Percentiles rank a stretch among this genome's conserved stretches.
Evolutionary conservation across 1,140 invertebrate genomes (phyloP).

Genomic region (Ooceraea biroi): DNA sequence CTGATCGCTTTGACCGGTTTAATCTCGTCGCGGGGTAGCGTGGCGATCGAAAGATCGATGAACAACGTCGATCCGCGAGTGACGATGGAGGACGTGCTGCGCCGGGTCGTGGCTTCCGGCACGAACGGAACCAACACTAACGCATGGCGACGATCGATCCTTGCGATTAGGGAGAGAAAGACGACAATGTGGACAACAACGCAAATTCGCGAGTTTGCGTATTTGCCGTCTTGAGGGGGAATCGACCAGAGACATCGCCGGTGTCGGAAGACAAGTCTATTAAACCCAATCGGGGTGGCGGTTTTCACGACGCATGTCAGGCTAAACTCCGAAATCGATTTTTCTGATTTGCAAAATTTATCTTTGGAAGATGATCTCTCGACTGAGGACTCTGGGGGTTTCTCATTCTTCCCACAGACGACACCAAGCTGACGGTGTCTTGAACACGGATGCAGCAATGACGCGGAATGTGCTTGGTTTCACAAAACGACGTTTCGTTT

Average conservation of each 20-base stretch:
- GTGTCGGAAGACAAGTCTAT: constrained; percentile 11
- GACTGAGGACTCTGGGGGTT: not conserved
- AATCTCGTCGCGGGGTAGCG: not conserved
- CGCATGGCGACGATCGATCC: constrained; percentile 28
- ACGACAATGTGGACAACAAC: not conserved
- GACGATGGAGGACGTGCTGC: not conserved
- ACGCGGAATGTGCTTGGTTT: constrained; percentile 27
- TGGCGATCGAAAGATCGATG: constrained; percentile 48
- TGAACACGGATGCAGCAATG: constrained; percentile 19
- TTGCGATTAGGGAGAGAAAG: not conserved
- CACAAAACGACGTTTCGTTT: not conserved
- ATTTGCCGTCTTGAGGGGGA: constrained; percentile 11
- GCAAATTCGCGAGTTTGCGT: constrained; percentile 33
- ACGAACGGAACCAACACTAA: not conserved
- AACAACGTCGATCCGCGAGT: constrained; percentile 20
- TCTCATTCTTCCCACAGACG: not conserved
- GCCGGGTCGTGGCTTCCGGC: not conserved
- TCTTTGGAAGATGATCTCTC: not conserved
- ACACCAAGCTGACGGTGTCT: constrained; percentile 1
- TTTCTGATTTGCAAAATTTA: not conserved
- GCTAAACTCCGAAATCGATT: not conserved
- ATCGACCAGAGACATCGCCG: constrained; percentile 14
- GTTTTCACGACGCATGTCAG: not conserved
- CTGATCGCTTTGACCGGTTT: not conserved
- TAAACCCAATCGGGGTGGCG: not conserved